Evolutionary conservation across 2,888 invertebrate genomes (phyloP).

Genomic region (Tanypteryx hageni): DNA sequence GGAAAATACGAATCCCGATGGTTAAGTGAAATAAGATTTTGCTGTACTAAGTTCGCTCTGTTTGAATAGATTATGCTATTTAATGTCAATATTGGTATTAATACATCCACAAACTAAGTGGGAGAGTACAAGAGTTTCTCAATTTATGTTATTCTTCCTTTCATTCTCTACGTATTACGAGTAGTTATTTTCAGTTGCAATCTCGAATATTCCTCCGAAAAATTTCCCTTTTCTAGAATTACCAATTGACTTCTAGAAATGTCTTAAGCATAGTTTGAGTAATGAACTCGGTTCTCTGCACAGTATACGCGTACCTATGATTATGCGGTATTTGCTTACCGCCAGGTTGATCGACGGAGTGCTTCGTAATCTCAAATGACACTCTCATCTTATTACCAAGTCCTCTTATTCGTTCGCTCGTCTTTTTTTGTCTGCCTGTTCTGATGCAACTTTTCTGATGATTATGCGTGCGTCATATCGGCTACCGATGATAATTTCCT

Average conservation of each 20-base stretch:
- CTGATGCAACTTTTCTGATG: slow-evolving; percentile 50
- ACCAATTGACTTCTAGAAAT: not conserved
- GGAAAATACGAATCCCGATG: too few species aligned
- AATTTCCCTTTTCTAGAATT: not conserved
- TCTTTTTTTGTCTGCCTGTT: slow-evolving; percentile 7
- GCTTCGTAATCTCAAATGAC: not conserved
- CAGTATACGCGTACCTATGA: slow-evolving; percentile 5
- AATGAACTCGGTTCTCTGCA: not conserved
- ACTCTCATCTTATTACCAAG: slow-evolving; percentile 37
- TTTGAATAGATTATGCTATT: too few species aligned
- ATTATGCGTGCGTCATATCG: slow-evolving; percentile 56
- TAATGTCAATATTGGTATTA: too few species aligned
- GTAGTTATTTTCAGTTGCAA: too few species aligned
- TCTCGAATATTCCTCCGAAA: too few species aligned
- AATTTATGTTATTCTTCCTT: too few species aligned
- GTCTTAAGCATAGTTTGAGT: not conserved
- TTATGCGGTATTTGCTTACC: slow-evolving; percentile 1
- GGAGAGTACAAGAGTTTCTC: too few species aligned
- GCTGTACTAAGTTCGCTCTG: too few species aligned
- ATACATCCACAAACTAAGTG: too few species aligned
- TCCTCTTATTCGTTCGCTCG: not conserved
- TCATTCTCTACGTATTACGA: too few species aligned
- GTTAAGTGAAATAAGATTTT: too few species aligned
- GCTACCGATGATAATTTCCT: slow-evolving; percentile 64
- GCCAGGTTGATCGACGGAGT: not conserved